A percentile compares a stretch with the other conserved stretches of the same genome.
Conservation (phyloP, 2,888 invertebrate genomes). For the Lordiphosa fenestrarum region DNA sequence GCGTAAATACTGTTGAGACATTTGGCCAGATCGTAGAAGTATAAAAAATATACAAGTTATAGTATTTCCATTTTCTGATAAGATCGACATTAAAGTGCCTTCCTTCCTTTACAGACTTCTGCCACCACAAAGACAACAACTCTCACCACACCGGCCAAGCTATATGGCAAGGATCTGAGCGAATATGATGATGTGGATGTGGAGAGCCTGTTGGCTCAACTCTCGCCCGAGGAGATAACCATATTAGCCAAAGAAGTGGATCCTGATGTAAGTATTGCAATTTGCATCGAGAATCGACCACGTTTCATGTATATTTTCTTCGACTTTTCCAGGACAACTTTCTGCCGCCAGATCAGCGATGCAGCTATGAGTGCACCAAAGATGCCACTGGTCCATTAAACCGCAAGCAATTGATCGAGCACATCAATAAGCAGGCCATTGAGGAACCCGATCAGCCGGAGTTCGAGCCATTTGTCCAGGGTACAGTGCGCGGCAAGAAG, state of each 20-base stretch:
- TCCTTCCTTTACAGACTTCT: constrained; percentile 86
- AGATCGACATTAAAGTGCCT: no score
- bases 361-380: constrained; percentile 97
- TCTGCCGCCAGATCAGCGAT: constrained; percentile 96
- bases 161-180: constrained; percentile 94
- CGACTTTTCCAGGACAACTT: constrained; percentile 89
- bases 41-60: no score
- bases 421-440: constrained; percentile 98
- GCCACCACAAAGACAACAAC: constrained; percentile 93
- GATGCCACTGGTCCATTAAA: constrained; percentile 97
- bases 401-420: constrained; percentile 96
- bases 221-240: constrained; percentile 97
- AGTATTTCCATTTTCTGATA: no score
- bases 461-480: constrained; percentile 94
- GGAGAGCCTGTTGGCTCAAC: constrained; percentile 94
- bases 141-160: constrained; percentile 93
- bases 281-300: no score
- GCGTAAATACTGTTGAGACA: no score
- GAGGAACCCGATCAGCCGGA: constrained; percentile 99
- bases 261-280: constrained; percentile 93
- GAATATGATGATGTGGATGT: constrained; percentile 97
- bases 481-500: constrained; percentile 94
- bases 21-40: no score
- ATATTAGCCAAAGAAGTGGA: constrained; percentile 99
- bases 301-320: neutral